These are phyloP conservation scores for Drosophila subobscura DNA, from an alignment of 1,140 invertebrate genomes.

Conservation along the genomic window DNA sequence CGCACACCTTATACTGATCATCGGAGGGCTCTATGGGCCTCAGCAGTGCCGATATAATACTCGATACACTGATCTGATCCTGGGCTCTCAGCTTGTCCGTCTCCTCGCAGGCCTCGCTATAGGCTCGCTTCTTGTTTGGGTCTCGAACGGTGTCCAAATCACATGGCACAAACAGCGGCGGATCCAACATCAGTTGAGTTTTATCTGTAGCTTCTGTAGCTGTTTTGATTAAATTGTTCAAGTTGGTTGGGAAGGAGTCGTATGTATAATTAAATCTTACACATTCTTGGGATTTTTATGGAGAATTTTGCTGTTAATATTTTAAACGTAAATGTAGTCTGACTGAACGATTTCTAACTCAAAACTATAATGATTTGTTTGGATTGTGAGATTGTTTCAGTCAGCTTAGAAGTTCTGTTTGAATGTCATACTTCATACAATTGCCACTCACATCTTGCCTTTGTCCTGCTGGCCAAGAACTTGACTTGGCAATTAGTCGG, in stretches of 20 bases:
- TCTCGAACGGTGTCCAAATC: constrained; percentile 39
- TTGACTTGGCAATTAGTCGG: constrained; percentile 57
- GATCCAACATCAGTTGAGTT: constrained; percentile 31
- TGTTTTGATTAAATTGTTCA: background rate
- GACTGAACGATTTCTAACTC: too few relatives aligned
- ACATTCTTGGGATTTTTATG: constrained; percentile 30
- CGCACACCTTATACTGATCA: constrained; percentile 42
- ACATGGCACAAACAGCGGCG: constrained; percentile 63
- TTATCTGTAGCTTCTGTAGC: background rate
- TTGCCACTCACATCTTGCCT: background rate
- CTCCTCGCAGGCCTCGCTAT: constrained; percentile 46
- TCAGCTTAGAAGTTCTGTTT: too few relatives aligned
- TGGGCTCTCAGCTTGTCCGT: constrained; percentile 56
- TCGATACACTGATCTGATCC: constrained; percentile 77
- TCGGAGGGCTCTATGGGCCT: constrained; percentile 58
- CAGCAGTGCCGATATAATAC: constrained; percentile 68
- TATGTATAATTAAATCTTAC: constrained; percentile 2
- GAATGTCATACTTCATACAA: too few relatives aligned
- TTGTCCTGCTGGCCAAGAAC: constrained; percentile 18
- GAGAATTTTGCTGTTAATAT: background rate
- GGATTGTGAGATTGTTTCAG: too few relatives aligned
- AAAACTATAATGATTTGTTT: too few relatives aligned
- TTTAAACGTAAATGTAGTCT: background rate
- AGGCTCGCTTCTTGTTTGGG: constrained; percentile 16
- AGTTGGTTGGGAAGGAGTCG: background rate